Evolutionary conservation across 2,888 invertebrate species (phyloP), one percentile per base, ranked within the genome.

Genomic region (Andrena haemorrhoa): DNA sequence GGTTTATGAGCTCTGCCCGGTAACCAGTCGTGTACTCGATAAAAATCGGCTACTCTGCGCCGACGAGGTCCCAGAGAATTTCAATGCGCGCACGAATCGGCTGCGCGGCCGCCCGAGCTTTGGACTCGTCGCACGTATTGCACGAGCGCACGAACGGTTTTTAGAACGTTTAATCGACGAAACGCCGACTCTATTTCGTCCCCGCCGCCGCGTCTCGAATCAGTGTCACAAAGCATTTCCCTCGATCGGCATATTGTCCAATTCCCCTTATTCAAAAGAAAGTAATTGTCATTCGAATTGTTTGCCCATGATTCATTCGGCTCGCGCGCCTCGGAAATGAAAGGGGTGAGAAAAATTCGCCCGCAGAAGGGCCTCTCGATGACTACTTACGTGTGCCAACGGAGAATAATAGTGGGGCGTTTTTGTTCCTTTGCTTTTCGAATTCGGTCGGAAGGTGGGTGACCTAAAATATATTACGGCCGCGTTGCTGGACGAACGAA

Each of bases 1-100:
- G 86, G 88, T 89, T 88, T 87, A 84, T 83, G 83, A 88, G 81
- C 83, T 77, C 70, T 72, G 86, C 79, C 73, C 80, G 75, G 83
- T 82, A 86, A 88, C 88, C 88, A 83, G 86, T 80, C 86, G 84
- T 89, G 89, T 88, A 85, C 86, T 85, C 86, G 89, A 88, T 88
- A 88, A 88, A 88, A 88, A 88, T 89, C 89, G 88, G 83, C 83
- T 86, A 86, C 84, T 89, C 89, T 75, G 74, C 71, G 66, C 84
- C 58, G 41, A 68, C 80, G 83, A 79, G 83, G 85, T 88, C 88
- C 77, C 61, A 70, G 81, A 75, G 88, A 89, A 89, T 89, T 86
- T 89, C 88, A 89, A 89, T 88, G 88, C 85, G 86, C 85, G 75
- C 82, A 83, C 78, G 88, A 81, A 85, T 89, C 84, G 79, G 53